Evolutionary conservation across 2,797 vertebrate species (phyloP).

Genomic region (Syngnathus rostellatus): DNA sequence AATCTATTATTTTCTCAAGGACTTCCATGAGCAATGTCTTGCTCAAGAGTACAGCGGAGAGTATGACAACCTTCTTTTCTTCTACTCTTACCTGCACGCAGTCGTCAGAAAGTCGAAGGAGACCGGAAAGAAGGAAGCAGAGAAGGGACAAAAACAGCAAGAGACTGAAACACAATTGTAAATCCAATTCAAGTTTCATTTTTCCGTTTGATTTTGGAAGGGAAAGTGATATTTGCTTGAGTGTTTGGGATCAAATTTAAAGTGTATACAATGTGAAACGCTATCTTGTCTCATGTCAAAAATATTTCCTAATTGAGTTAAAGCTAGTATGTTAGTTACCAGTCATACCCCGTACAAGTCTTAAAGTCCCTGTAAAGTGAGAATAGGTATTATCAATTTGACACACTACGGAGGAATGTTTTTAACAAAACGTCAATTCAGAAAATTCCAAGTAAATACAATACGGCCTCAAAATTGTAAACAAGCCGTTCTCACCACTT

Average conservation of each 20-base stretch:
- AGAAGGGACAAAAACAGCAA: constrained; percentile 60
- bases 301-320: background rate
- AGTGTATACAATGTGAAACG: background rate
- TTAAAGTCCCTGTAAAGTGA: background rate
- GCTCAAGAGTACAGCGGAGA: constrained; percentile 79
- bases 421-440: background rate
- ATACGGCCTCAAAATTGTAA: too few relatives aligned
- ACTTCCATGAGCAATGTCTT: constrained; percentile 80
- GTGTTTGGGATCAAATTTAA: background rate
- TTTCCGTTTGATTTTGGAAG: constrained; percentile 19
- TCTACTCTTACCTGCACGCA: constrained; percentile 88
- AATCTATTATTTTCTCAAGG: constrained; percentile 92
- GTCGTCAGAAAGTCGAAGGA: constrained; percentile 85
- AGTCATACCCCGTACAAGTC: background rate
- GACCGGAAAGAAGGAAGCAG: constrained; percentile 43
- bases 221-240: background rate
- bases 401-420: background rate
- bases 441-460: too few relatives aligned
- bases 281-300: background rate
- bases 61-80: constrained; percentile 94
- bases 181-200: background rate
- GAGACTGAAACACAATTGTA: background rate
- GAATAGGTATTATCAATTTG: background rate
- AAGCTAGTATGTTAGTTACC: background rate
- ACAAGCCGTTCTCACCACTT: too few relatives aligned